Evolutionary conservation across 2,888 invertebrate genomes (phyloP).

Genomic region (Ormyrus pomaceus): DNA sequence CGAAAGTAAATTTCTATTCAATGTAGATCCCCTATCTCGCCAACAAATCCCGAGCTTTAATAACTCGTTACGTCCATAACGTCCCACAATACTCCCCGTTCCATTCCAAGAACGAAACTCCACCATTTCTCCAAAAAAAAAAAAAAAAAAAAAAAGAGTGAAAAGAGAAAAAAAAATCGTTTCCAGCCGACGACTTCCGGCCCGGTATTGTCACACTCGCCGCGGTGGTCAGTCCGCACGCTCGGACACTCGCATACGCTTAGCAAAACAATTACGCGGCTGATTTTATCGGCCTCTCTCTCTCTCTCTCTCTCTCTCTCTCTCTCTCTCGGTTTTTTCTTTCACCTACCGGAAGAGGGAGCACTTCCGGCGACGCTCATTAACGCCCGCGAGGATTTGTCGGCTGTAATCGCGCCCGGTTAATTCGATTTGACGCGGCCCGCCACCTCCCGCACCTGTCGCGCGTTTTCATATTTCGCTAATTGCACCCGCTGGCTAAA

Average conservation of each 20-base stretch:
- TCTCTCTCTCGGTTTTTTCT: constrained; percentile 27
- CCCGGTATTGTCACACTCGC: constrained; percentile 42
- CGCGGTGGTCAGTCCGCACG: constrained; percentile 33
- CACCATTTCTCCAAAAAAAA: constrained; percentile 10
- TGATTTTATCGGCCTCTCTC: constrained; percentile 72
- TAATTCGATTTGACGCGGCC: constrained; percentile 71
- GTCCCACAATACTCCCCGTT: constrained; percentile 48
- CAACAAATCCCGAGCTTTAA: constrained; percentile 44
- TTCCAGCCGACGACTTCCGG: constrained; percentile 52
- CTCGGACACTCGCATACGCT: constrained; percentile 73
- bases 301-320: constrained; percentile 10
- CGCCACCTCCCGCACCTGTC: constrained; percentile 12
- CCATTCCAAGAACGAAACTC: constrained; percentile 37
- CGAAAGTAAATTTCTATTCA: constrained; percentile 8
- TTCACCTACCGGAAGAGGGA: constrained; percentile 45
- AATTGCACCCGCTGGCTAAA: background rate
- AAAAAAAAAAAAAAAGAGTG: constrained; percentile 14
- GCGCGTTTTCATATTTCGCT: background rate
- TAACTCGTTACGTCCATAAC: constrained; percentile 44
- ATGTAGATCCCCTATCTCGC: background rate
- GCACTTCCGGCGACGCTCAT: constrained; percentile 74
- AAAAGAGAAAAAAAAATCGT: constrained; percentile 22
- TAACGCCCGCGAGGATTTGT: constrained; percentile 74
- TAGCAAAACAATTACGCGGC: constrained; percentile 74
- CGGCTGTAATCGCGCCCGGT: constrained; percentile 71